A percentile compares a stretch with the other conserved stretches of the same genome.
Evolutionary conservation across 1,140 invertebrate genomes (phyloP).

Genomic region (Antheraea mylitta): DNA sequence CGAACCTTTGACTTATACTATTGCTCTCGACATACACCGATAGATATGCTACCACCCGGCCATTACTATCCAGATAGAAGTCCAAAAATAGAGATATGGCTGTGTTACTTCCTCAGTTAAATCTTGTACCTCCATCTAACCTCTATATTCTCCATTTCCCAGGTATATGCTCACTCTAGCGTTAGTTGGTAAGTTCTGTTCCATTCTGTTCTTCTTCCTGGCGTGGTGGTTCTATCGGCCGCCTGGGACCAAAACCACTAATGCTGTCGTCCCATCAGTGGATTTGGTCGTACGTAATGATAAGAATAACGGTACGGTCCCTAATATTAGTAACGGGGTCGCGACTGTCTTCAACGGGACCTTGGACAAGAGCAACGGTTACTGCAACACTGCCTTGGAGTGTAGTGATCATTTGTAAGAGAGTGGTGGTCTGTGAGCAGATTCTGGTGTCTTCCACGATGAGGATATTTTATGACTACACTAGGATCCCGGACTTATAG

Average conservation of each 20-base stretch:
- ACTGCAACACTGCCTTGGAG: constrained; percentile 65
- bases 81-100: too few species aligned
- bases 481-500: too few species aligned
- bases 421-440: not conserved
- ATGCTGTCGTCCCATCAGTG: constrained; percentile 52
- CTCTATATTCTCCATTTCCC: constrained; percentile 26
- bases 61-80: too few species aligned
- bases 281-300: constrained; percentile 44
- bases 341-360: constrained; percentile 21
- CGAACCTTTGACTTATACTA: too few species aligned
- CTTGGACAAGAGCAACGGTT: constrained; percentile 41
- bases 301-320: constrained; percentile 47
- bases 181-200: constrained; percentile 82
- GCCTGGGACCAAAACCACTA: constrained; percentile 66
- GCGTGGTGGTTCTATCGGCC: constrained; percentile 86
- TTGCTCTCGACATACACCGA: too few species aligned
- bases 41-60: too few species aligned
- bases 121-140: not conserved
- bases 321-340: constrained; percentile 14
- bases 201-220: constrained; percentile 83
- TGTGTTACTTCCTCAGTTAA: not conserved
- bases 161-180: constrained; percentile 85
- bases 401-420: constrained; percentile 65
- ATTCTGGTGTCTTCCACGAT: too few species aligned
- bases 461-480: too few species aligned